Evolutionary conservation across 1,140 invertebrate species (phyloP).

Genomic region (Delia radicum): DNA sequence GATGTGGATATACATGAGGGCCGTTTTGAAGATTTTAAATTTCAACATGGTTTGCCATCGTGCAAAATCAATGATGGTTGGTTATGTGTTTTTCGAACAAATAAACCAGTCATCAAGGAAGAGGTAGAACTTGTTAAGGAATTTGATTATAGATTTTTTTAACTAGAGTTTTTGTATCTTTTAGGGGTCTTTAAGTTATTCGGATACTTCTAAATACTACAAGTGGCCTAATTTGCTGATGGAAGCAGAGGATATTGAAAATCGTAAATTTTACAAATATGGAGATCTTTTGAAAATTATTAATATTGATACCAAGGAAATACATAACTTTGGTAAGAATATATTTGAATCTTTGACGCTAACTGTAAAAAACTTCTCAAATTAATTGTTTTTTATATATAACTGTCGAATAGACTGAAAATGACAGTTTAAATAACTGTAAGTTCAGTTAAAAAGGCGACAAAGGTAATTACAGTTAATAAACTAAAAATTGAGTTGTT

Average conservation of each 20-base stretch:
- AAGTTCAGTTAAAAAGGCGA: too few relatives aligned
- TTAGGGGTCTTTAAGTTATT: neutral
- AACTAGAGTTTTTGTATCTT: neutral
- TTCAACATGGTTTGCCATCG: constrained; percentile 42
- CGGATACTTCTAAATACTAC: constrained; percentile 29
- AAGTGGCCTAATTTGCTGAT: constrained; percentile 41
- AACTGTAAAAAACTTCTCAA: too few relatives aligned
- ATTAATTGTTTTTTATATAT: too few relatives aligned
- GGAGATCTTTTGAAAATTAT: constrained; percentile 40
- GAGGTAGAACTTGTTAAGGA: neutral
- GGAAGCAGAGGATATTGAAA: neutral
- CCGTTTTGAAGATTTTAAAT: constrained; percentile 44
- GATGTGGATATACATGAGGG: constrained; percentile 1
- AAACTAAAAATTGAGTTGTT: too few relatives aligned
- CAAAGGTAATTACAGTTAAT: too few relatives aligned
- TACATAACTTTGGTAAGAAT: constrained; percentile 33
- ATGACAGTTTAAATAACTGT: too few relatives aligned
- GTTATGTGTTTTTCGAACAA: constrained; percentile 49
- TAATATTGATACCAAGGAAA: constrained; percentile 32
- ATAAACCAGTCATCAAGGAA: constrained; percentile 25
- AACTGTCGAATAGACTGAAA: too few relatives aligned
- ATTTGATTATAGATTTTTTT: too few relatives aligned
- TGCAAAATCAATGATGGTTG: constrained; percentile 47
- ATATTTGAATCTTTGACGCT: too few relatives aligned
- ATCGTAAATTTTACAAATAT: constrained; percentile 34